phyloP scores from a whole-genome alignment of 1,140 invertebrate species.

The Venturia canescens region DNA sequence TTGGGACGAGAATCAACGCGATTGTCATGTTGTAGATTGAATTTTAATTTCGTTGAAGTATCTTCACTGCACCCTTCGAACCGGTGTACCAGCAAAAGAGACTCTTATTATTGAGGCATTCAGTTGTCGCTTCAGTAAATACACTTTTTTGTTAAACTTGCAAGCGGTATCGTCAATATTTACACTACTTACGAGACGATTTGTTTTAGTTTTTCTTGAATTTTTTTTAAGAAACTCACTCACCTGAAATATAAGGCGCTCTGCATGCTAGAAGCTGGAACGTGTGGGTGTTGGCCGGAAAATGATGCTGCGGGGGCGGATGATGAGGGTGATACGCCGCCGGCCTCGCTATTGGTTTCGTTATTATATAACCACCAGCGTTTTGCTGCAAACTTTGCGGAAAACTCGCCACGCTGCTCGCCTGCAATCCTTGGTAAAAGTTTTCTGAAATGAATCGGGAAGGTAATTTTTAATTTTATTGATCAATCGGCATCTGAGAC shows the following conservation, averaged over 20 bases:
- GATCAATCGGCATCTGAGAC: not conserved
- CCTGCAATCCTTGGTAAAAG: conserved; percentile 69
- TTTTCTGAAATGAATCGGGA: conserved; percentile 67
- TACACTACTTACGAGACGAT: not conserved
- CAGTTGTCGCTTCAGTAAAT: not conserved
- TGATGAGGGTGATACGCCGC: conserved; percentile 76
- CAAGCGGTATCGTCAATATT: not conserved
- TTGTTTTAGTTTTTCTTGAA: not conserved
- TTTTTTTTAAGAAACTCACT: conserved; percentile 34
- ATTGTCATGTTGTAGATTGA: conserved; percentile 42
- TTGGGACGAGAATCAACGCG: not conserved
- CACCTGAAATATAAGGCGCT: conserved; percentile 78
- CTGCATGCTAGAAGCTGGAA: conserved; percentile 76
- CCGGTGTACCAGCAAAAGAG: not conserved
- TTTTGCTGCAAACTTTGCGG: conserved; percentile 70
- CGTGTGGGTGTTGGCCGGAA: conserved; percentile 75
- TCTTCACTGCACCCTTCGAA: not conserved
- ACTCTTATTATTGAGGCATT: not conserved
- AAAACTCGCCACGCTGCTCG: conserved; percentile 71
- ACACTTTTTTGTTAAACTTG: not conserved
- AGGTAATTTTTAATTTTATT: conserved; percentile 22
- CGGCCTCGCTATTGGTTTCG: conserved; percentile 78
- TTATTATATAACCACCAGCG: conserved; percentile 73
- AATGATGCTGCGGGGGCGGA: conserved; percentile 71
- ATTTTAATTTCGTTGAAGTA: conserved; percentile 37